These are phyloP conservation scores for Acrossocheilus wenchowensis DNA, from an alignment of 2,797 vertebrate species.

Conservation along the genomic window DNA sequence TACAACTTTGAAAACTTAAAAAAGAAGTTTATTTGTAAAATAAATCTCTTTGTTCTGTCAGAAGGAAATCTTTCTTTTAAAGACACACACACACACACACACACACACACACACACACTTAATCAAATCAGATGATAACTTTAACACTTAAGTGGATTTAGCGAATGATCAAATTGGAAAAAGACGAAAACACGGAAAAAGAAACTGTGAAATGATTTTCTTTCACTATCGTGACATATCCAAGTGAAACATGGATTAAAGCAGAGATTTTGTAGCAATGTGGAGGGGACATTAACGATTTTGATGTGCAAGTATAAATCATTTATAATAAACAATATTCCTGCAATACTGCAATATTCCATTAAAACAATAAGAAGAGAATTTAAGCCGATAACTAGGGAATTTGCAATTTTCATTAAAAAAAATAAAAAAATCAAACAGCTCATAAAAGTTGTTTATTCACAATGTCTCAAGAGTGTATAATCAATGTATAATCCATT, in stretches of 20 bases:
- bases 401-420: background rate
- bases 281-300: background rate
- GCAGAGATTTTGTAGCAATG: background rate
- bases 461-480: background rate
- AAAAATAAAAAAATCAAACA: background rate
- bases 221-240: background rate
- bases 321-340: background rate
- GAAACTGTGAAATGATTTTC: background rate
- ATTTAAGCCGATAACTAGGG: background rate
- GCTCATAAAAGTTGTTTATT: background rate
- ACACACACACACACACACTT: background rate
- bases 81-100: background rate
- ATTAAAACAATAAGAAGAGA: background rate
- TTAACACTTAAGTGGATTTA: background rate
- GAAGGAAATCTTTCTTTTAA: background rate
- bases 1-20: background rate
- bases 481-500: background rate
- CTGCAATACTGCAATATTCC: background rate
- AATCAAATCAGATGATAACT: background rate
- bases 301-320: background rate
- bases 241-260: no score
- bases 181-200: background rate
- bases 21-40: background rate
- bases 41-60: background rate
- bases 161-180: background rate